Conservation (phyloP, 2,113 vertebrate genomes). For the Eretmochelys imbricata region DNA sequence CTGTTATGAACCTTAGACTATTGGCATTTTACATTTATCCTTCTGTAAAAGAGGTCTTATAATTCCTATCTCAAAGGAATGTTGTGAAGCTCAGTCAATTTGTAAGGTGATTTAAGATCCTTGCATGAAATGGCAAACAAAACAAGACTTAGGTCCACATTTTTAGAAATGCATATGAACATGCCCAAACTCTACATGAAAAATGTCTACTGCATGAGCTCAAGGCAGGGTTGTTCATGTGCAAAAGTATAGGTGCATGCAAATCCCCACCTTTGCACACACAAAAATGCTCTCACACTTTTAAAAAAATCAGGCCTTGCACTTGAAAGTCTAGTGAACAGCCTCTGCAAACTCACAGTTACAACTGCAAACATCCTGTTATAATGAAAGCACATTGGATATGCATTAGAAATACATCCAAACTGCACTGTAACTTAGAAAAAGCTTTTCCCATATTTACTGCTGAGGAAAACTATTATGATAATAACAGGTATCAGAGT, state of each 20-base stretch:
- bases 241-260: not conserved
- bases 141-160: not conserved
- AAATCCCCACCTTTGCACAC: not conserved
- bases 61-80: not conserved
- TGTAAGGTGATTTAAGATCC: not conserved
- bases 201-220: slow-evolving; percentile 8
- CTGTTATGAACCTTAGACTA: not conserved
- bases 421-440: not conserved
- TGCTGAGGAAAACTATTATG: not conserved
- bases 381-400: not conserved
- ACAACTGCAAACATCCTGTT: not conserved
- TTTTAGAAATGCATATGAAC: not conserved
- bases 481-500: not conserved
- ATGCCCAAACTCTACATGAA: not conserved
- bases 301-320: not conserved
- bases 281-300: not conserved
- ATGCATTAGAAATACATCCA: not conserved
- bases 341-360: not conserved
- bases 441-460: not conserved
- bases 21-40: not conserved
- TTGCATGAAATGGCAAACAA: not conserved
- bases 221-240: not conserved
- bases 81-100: not conserved
- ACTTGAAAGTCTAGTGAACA: not conserved
- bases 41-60: not conserved